These are phyloP conservation scores for Echinometra lucunter DNA, from an alignment of 53 echinoderm and acorn worm genomes.

Conservation along the genomic window DNA sequence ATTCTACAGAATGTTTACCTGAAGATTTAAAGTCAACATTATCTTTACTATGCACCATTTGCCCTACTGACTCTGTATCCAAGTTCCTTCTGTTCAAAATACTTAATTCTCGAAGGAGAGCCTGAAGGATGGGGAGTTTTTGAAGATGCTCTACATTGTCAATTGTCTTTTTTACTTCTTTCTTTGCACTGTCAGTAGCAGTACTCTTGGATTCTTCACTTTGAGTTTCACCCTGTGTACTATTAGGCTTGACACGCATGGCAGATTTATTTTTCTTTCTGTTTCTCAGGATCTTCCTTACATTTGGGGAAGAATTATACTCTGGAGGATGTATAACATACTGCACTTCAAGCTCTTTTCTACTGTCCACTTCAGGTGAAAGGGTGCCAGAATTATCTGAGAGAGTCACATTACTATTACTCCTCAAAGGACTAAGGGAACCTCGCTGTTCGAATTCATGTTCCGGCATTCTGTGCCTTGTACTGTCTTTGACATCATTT, in stretches of 20 bases:
- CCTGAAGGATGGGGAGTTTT: constrained; percentile 84
- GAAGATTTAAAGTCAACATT: neutral
- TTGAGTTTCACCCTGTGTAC: neutral
- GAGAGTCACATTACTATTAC: neutral
- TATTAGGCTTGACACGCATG: neutral
- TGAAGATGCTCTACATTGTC: constrained; percentile 28
- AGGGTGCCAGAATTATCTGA: neutral
- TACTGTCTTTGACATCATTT: constrained; percentile 73
- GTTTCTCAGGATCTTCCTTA: constrained; percentile 48
- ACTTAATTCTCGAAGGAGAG: constrained; percentile 86
- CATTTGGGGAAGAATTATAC: constrained; percentile 52
- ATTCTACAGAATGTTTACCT: neutral
- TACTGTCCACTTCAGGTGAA: neutral
- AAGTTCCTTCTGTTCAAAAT: constrained; percentile 58
- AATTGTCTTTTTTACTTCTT: neutral
- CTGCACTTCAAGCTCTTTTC: constrained; percentile 60
- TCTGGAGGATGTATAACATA: constrained; percentile 65
- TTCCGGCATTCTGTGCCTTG: neutral
- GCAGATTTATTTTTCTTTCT: constrained; percentile 6
- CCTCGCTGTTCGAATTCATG: neutral
- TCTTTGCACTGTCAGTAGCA: neutral
- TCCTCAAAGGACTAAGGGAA: neutral
- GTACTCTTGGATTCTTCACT: neutral
- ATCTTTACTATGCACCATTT: neutral
- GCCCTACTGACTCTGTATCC: neutral